phyloP scores from a whole-genome alignment of 2,113 vertebrate genomes.

The Chaetura pelagica region DNA sequence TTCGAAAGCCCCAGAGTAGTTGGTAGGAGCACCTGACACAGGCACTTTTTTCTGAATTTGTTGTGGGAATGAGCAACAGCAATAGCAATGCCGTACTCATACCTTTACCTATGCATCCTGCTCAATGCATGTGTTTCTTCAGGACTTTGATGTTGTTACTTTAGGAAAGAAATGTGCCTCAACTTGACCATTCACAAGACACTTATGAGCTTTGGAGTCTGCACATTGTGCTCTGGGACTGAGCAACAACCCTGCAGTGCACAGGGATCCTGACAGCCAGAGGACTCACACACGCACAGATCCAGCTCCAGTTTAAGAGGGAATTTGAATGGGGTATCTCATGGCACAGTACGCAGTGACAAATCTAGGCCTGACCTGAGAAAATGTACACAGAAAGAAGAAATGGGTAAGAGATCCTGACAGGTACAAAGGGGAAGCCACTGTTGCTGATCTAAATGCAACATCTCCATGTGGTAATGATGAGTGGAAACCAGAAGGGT shows the following conservation, averaged over 20 bases:
- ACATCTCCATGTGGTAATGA: background rate
- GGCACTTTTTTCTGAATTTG: background rate
- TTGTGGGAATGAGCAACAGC: background rate
- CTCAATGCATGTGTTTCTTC: accelerated
- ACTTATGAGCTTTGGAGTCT: background rate
- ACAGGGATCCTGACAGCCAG: background rate
- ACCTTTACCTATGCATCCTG: background rate
- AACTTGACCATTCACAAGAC: background rate
- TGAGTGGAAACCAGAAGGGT: background rate
- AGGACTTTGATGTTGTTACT: background rate
- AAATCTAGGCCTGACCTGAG: background rate
- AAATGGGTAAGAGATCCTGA: background rate
- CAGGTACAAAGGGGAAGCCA: background rate
- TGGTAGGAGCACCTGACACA: accelerated
- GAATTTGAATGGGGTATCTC: background rate
- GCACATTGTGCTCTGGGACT: background rate
- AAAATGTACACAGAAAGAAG: background rate
- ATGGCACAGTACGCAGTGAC: background rate
- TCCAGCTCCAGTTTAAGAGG: background rate
- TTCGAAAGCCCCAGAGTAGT: background rate
- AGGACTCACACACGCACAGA: background rate
- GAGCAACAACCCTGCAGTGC: background rate
- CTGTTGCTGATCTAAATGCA: background rate
- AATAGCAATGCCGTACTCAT: background rate
- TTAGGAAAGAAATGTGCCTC: background rate